Evolutionary conservation across 2,888 invertebrate genomes (phyloP), one percentile per base, ranked within the genome.

Genomic region (Dicyrtoma fusca): DNA sequence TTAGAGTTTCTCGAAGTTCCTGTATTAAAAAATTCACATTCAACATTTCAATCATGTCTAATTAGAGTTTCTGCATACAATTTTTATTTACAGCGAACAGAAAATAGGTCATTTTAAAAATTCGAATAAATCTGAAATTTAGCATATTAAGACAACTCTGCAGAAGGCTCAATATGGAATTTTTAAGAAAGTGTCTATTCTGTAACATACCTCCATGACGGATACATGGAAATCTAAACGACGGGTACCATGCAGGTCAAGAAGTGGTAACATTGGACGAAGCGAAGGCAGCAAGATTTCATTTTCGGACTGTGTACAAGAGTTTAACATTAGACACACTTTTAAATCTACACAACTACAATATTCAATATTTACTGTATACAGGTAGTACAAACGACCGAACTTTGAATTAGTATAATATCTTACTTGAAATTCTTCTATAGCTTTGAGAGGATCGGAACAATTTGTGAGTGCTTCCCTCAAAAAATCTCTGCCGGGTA

Each of bases 381-480:
- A 45, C 10, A 45, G 13, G 11, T 51, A 11, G 51, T 51, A 8
- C 5, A 8, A 51, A n/a, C n/a, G 17, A 51, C 11, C 17, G 6
- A 51, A 45, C 13, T n/a, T n/a, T n/a, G 45, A 51, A n/a, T 51
- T 51, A 59, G 10, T 17, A n/a, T n/a, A 59, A n/a, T 59, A 59
- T 59, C n/a, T 26, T 83, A 89, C 90, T 86, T 97, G 96, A 86
- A 98, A 98, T 84, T 97, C 96, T 87, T 97, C 96, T 77, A 98
- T 98, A n/a, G 97, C 97, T 85, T 95, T 95, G 49, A 97, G 84
- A 13, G 97, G 97, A 85, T 98, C 97, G 0, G 95, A 94, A 83
- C 97, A 97, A 82, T 94, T 96, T 14, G 96, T 96, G 17, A 97
- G 86, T 13, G 96, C 92, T 84, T 97, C 95, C 64, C 91, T 86